Conservation (phyloP, 2,888 invertebrate genomes). For the Athetis lepigone region DNA sequence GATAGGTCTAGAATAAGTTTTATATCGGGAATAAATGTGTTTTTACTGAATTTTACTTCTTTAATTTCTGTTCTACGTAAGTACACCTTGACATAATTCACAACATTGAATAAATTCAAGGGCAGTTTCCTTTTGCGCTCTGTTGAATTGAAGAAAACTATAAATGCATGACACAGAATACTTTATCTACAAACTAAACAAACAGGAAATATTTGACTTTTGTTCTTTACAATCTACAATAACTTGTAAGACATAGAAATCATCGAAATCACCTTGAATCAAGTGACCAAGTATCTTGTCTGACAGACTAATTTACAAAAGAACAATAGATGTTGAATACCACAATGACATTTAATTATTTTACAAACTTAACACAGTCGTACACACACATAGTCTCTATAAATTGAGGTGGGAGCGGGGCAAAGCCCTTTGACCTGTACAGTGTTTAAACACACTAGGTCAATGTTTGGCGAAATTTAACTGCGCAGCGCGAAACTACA, state of each 20-base stretch:
- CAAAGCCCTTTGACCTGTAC: conserved; percentile 33
- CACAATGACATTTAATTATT: conserved; percentile 21
- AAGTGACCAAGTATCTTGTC: conserved; percentile 24
- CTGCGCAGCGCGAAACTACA: neutral
- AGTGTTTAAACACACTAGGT: conserved; percentile 16
- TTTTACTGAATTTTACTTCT: conserved; percentile 59
- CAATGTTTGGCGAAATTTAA: conserved; percentile 20
- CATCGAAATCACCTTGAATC: conserved; percentile 34
- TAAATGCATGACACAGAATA: conserved; percentile 22
- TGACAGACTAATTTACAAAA: conserved; percentile 22
- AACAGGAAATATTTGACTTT: conserved; percentile 41
- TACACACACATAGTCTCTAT: neutral
- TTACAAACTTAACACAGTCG: neutral
- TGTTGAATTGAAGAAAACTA: conserved; percentile 32
- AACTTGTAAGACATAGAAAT: conserved; percentile 19
- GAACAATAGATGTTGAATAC: conserved; percentile 12
- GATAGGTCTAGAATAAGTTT: conserved; percentile 70
- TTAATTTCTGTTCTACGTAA: conserved; percentile 62
- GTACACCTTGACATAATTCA: conserved; percentile 63
- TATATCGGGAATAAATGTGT: conserved; percentile 61
- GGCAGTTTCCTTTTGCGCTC: conserved; percentile 51
- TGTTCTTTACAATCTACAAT: conserved; percentile 34
- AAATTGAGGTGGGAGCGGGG: neutral
- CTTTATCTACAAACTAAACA: conserved; percentile 12
- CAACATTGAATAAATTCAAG: conserved; percentile 52